Conservation (phyloP, 2,888 invertebrate genomes). For the Nemurella pictetii region DNA sequence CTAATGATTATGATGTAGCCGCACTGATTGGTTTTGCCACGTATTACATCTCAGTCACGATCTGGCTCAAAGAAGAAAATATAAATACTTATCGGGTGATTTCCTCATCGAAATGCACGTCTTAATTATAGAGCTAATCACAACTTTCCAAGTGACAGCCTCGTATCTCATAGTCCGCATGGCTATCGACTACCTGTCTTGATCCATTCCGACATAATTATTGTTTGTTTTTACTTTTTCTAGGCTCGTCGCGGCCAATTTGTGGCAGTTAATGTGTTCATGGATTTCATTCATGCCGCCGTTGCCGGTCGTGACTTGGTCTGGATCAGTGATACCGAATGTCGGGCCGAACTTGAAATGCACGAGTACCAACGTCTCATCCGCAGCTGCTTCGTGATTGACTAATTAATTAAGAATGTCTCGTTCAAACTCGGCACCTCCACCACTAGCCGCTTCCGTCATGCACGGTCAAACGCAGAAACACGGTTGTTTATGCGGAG, state of each 20-base stretch:
- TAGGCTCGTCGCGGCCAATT: background rate
- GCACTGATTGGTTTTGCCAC: constrained; percentile 6
- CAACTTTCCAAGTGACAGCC: background rate
- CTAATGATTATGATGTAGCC: constrained; percentile 29
- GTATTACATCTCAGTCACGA: constrained; percentile 27
- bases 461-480: background rate
- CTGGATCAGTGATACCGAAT: background rate
- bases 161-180: background rate
- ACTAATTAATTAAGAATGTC: background rate
- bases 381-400: background rate
- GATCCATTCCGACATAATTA: background rate
- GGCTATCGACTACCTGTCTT: background rate
- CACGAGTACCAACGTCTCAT: background rate
- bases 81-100: constrained; percentile 11
- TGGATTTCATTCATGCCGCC: background rate
- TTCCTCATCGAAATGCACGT: background rate
- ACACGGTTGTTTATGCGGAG: background rate
- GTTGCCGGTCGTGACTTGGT: background rate
- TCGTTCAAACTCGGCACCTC: background rate
- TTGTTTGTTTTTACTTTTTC: background rate
- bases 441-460: background rate
- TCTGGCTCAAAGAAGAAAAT: constrained; percentile 17
- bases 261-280: background rate
- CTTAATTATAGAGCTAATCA: background rate
- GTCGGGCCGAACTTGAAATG: background rate